Base-by-base conservation (phyloP, 2,888 invertebrate species). In the Harmothoe impar region DNA sequence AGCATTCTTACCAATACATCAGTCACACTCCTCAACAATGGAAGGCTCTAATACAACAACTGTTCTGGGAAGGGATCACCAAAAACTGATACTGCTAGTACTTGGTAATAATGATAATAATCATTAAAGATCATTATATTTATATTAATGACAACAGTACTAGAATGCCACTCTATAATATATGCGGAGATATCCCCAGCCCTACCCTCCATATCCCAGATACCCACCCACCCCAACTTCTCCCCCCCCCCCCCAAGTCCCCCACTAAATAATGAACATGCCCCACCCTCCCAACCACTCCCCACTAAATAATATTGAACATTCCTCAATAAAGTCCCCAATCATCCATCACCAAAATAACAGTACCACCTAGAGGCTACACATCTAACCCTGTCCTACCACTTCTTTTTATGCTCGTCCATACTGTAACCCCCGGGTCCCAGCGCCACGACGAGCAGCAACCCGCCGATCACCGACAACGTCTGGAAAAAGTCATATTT, bases 401-500 rank as follows among this genome's bases (percentile, higher is more conserved):
- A 99, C 96, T 98, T 98, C 97, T 99, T 99, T 97, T 99, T 99
- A 96, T 99, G 99, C 95, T 99, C 99, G 96, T 99, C 99, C 98
- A 99, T 99, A 92, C 99, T 99, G 84, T 95, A 95, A n/a, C 96
- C 96, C 17, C 99, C 99, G 68, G 99, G 99, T 56, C 99, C 99
- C 92, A 99, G 97, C 92, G 98, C 98, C 20, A 99, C 99, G 93
- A 99, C 99, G 98, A 99, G 98, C 91, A 99, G 97, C 35, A 99
- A 97, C 89, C 99, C 99, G 92, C 99, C 99, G 95, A 99, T 98
- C 92, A 99, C 99, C 78, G 99, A 99, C 94, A 99, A 97, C 77
- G 99, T 99, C 98, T 99, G 97, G 91, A 98, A 98, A 97, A 99
- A 99, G 96, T 99, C 99, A 95, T 99, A 99, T 97, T 99, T 99